phyloP scores from a whole-genome alignment of 2,888 invertebrate genomes.

The Protophormia terraenovae region DNA sequence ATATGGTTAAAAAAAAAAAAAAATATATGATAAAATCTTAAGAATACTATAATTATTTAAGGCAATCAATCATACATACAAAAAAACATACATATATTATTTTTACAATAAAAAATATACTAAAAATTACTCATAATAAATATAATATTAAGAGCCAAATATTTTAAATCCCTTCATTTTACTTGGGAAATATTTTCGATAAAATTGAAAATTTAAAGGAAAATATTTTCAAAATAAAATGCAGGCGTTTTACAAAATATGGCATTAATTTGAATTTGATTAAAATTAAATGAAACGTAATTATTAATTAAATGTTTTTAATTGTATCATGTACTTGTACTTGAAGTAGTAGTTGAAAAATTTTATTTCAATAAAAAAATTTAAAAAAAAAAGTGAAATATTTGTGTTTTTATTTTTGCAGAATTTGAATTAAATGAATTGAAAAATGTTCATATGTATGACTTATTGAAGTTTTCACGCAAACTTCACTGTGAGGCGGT shows the following conservation, averaged over 20 bases:
- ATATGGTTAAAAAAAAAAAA: not conserved
- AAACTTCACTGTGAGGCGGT: no score
- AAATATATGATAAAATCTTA: not conserved
- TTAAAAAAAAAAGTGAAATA: not conserved
- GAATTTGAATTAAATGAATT: no score
- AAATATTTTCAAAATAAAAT: no score
- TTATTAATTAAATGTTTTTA: slow-evolving; percentile 59
- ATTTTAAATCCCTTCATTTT: no score
- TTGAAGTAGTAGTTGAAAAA: slow-evolving; percentile 53
- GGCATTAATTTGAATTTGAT: slow-evolving; percentile 11
- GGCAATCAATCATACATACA: slow-evolving; percentile 47
- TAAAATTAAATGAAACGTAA: slow-evolving; percentile 7
- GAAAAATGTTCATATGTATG: no score
- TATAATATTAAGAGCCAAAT: no score
- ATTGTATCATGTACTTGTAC: slow-evolving; percentile 47
- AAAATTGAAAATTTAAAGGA: no score
- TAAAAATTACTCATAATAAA: slow-evolving; percentile 1
- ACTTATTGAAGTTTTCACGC: no score
- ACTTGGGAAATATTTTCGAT: no score
- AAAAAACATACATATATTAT: not conserved
- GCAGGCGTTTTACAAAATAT: no score
- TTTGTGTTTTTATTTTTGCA: no score
- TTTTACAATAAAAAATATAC: not conserved
- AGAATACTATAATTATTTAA: slow-evolving; percentile 15
- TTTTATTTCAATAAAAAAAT: slow-evolving; percentile 53